These are phyloP conservation scores for Iguana delicatissima DNA, from an alignment of 2,797 vertebrate species.

Conservation along the genomic window DNA sequence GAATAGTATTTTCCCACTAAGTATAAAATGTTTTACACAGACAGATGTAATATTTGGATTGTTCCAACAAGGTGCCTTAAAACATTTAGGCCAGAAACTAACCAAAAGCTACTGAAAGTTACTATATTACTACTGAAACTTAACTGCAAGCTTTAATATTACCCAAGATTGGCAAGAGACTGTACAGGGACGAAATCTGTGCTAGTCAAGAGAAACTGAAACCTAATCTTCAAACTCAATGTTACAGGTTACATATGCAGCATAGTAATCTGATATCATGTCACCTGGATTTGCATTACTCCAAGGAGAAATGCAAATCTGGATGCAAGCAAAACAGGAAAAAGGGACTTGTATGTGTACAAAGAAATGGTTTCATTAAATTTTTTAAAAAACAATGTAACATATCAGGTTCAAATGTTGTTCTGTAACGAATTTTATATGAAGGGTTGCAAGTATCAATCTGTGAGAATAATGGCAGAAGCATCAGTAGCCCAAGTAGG, in stretches of 20 bases:
- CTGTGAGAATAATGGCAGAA: not conserved
- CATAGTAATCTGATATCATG: not conserved
- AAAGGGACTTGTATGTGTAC: not conserved
- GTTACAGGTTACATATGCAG: not conserved
- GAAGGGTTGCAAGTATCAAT: not conserved
- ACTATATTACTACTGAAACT: constrained; percentile 44
- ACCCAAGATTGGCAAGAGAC: not conserved
- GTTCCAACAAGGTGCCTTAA: constrained; percentile 61
- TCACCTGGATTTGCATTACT: not conserved
- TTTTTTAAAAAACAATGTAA: not conserved
- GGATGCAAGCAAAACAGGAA: not conserved
- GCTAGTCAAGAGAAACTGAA: not conserved
- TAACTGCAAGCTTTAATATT: constrained; percentile 60
- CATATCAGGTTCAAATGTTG: not conserved
- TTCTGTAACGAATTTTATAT: not conserved
- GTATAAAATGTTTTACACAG: constrained; percentile 64
- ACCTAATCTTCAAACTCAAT: not conserved
- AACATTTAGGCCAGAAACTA: constrained; percentile 60
- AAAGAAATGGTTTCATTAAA: too few species aligned
- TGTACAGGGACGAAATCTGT: not conserved
- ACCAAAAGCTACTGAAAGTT: constrained; percentile 69
- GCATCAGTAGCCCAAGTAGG: not conserved
- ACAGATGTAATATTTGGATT: constrained; percentile 63
- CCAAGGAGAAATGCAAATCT: not conserved
- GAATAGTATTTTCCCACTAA: constrained; percentile 3